A percentile compares a stretch with the other conserved stretches of the same genome.
Evolutionary conservation across 2,113 vertebrate species (phyloP).

Genomic region (Bubo blakistoni): DNA sequence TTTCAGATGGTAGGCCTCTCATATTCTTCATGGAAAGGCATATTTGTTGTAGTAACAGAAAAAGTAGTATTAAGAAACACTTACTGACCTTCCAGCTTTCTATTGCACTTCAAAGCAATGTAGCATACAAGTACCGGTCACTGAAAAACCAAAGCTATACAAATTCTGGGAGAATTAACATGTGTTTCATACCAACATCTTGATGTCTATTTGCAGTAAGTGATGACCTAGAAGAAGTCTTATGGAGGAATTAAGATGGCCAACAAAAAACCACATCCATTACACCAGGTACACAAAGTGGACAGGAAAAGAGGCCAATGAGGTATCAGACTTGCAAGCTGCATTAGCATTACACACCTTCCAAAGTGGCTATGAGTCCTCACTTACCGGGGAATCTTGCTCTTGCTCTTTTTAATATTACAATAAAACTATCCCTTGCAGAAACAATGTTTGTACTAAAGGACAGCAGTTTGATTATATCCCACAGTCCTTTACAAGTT

Average conservation of each 20-base stretch:
- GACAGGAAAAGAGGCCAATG: constrained; percentile 30
- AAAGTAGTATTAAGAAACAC: not conserved
- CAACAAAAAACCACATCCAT: not conserved
- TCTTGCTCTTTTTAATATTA: not conserved
- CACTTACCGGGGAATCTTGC: not conserved
- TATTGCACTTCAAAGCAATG: not conserved
- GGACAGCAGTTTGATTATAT: not conserved
- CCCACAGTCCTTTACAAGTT: not conserved
- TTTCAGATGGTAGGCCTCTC: not conserved
- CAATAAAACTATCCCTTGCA: not conserved
- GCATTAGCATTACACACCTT: not conserved
- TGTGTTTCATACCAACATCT: not conserved
- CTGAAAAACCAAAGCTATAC: not conserved
- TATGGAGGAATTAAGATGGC: not conserved
- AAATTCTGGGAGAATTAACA: not conserved
- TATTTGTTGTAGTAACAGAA: constrained; percentile 14
- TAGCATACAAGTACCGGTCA: not conserved
- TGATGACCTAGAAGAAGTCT: not conserved
- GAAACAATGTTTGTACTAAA: not conserved
- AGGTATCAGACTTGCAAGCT: constrained; percentile 45
- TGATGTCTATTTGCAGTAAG: not conserved
- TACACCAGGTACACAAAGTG: not conserved
- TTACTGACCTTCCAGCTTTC: constrained; percentile 40
- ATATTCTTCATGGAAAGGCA: not conserved
- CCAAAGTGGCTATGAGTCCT: not conserved